Evolutionary conservation across 2,888 invertebrate genomes (phyloP), one percentile per base, ranked within the genome.

Genomic region (Habrosyne pyritoides): DNA sequence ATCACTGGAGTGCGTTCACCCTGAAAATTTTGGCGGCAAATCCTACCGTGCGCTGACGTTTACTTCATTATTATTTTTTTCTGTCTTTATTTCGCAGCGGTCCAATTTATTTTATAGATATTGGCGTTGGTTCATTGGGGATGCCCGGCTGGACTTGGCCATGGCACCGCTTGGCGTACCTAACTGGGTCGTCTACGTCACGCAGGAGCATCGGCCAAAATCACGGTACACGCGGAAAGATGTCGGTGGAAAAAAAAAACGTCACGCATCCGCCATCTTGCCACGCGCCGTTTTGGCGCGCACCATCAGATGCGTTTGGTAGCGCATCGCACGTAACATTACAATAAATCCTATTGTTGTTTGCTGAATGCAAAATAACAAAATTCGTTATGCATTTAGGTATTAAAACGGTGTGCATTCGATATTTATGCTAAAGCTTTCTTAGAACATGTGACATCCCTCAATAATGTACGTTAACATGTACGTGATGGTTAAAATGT

Each of bases 21-120:
- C 84, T 77, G 80, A 82, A 50, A 69, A 77, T 90, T 89, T 91
- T 91, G 91, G 91, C 91, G 88, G 87, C 83, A 88, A 87, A 88
- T 83, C 86, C 64, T 59, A 64, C 67, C 60, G 63, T 72, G 73
- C 75, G 57, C 14, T 86, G 84, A 85, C 85, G 89, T 83, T 86
- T 87, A 82, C 91, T 86, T 88, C 85, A 87, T 89, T 87, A 90
- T 86, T 83, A 75, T 83, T 89, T 91, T 88, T 89, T 86, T 75
- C 76, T 77, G 76, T 42, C 79, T 81, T 86, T 86, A 86, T 85
- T 84, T 76, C 79, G 75, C 75, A 18, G 42, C 83, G 78, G 81
- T 84, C 86, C 85, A 86, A 92, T 92, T 92, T 91, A 88, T 92
- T 92, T 92, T 91, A 92, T 92, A 91, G 92, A 91, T 91, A 91